Base-by-base conservation (phyloP, 2,113 vertebrate species). In the Lepus americanus region DNA sequence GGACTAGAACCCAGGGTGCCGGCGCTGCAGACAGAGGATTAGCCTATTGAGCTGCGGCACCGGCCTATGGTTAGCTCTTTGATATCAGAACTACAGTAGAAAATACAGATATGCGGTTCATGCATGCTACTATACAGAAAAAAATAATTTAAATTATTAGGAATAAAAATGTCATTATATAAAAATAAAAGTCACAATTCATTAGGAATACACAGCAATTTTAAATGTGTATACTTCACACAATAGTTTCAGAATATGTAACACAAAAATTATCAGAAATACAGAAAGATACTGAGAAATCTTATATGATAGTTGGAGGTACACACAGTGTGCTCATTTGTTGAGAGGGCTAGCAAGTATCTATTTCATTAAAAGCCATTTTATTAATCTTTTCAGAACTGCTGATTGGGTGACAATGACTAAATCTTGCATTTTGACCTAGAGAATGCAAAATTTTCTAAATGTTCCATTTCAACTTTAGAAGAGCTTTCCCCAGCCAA, bases 141-240 rank as follows among this genome's bases (percentile, higher is more conserved):
- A 89, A 61, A 95, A 31, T 63, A 89, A n/a, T 51, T 61, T 87
- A 61, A n/a, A 59, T 61, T 87, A 61, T 89, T 89, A 89, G 31
- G 13, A 3, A 78, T 23, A 63, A 36, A 87, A 55, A 82, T 9
- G 0, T 63, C 31, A 66, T 36, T 92, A 87, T 78, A 64, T 64
- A 90, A 74, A 94, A 69, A 13, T 69, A n/a, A 82, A 74, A 78
- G 17, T 59, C 23, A 82, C 29, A 87, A 25, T 14, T 93, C 36
- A 87, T 20, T 78, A 87, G 9, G 5, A 72, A 66, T 29, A 77
- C 1, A 39, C 19, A 51, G 22, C 53, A 55, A 69, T 74, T 80
- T 36, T 69, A 72, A 80, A 53, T 5, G 36, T 69, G 3, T 53
- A 91, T 31, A 49, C 39, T 63, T 70, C 23, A 79, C 22, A 80